Base-by-base conservation (phyloP, 2,797 vertebrate species). In the Chloroceryle amazona region DNA sequence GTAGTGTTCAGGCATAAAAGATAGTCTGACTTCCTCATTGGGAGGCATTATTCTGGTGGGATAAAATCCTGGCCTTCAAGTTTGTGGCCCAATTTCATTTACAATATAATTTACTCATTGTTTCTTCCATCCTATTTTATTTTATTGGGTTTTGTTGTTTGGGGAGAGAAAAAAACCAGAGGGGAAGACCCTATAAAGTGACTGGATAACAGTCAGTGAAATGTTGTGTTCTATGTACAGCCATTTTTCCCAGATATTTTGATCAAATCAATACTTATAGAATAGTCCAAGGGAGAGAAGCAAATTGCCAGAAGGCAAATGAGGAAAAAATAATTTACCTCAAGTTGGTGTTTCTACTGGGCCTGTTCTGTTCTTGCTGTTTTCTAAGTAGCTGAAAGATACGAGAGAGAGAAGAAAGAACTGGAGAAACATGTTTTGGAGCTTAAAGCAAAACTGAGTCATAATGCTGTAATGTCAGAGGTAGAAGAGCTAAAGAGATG, bases 391-490 rank as follows among this genome's bases (percentile, higher is more conserved):
- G 31, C 75, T 78, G 98, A 98, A 71, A 93, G 89, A 49, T 95
- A 97, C 7, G 97, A 98, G 74, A 89, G 63, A 78, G 98, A 97
- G 66, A 98, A 98, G 68, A 97, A 97, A 73, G 98, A 98, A 57
- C 91, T 99, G 97, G 99, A 99, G 93, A 98, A 98, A 86, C 98
- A 99, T 95, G 97, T 99, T 94, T 97, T 98, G 8, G 98, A 99
- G 58, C 96, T 99, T 91, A 98, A 98, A 81, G 96, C 97, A 39
- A 98, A 99, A 94, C 94, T 99, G 90, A 97, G 79, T 86, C 98
- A 97, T 65, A 98, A 93, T 18, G 96, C 98, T 3, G 86, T 98
- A 76, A 96, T 97, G 37, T 97, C 98, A 23, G 99, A 99, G 89
- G 97, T 98, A 19, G 98, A 99, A 67, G 99, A 99, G 26, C 96